Evolutionary conservation across 2,888 invertebrate genomes (phyloP), one percentile per base, ranked within the genome.

Genomic region (Marasmarcha lunaedactyla): DNA sequence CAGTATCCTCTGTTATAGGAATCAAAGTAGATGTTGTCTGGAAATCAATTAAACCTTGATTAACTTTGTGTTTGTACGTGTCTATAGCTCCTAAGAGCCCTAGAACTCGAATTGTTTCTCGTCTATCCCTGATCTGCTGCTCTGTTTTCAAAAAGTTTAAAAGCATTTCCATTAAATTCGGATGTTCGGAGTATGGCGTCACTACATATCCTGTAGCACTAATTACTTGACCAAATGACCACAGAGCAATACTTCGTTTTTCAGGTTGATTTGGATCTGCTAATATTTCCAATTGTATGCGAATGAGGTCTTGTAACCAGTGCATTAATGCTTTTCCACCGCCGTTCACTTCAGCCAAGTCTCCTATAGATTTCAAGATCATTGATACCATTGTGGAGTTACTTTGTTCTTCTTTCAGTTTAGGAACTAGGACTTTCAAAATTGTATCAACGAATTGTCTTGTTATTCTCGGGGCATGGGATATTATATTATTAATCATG

Each of bases 1-100:
- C 90, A 9, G 86, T 79, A 1, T 88, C 85, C 60, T 90, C 87
- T 1, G 89, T 87, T 54, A 91, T 87, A 0, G 95, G 91, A 42
- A 95, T 91, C 26, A 95, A 83, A 5, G 91, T 90, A 1, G 93
- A 90, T 48, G 92, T 90, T 5, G 88, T 90, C 67, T 94, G 93
- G 44, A 91, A 91, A 61, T 96, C 95, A 40, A 97, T 94, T 49
- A 95, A 87, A 0, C 98, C 98, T 45, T 95, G 88, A 69, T 94
- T 95, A 76, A 98, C 93, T 81, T 97, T 98, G 65, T 98, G 95
- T 59, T 95, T 95, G 76, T 98, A 99, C 0, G 99, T 99, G 86
- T 99, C 99, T 53, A 99, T 85, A 0, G 98, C 98, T 2, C 99
- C 99, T 1, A 99, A 83, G 7, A 98, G 78, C 1, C 99, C 99